Percentiles rank a stretch among this genome's conserved stretches.
These are phyloP conservation scores for Thera obeliscata DNA, from an alignment of 2,888 invertebrate genomes.

Conservation along the genomic window DNA sequence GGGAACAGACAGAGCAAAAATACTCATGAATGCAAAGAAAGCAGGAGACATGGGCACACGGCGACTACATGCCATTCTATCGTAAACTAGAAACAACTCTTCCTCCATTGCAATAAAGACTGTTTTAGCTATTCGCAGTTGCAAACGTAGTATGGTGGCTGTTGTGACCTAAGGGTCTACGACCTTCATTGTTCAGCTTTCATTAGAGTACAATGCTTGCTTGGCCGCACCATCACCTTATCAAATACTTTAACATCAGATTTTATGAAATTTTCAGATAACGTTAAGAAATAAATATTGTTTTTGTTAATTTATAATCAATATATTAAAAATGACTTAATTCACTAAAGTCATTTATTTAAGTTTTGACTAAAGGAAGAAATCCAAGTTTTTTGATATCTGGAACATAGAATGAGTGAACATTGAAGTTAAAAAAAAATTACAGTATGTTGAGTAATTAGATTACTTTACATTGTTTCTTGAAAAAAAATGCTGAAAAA, in stretches of 20 bases:
- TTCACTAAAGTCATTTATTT: too few relatives aligned
- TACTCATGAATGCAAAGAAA: constrained; percentile 42
- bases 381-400: too few relatives aligned
- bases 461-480: too few relatives aligned
- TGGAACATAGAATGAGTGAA: too few relatives aligned
- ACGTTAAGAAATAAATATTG: too few relatives aligned
- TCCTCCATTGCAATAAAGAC: constrained; percentile 44
- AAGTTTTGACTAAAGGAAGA: too few relatives aligned
- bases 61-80: constrained; percentile 36
- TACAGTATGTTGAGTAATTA: too few relatives aligned
- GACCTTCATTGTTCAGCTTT: constrained; percentile 79
- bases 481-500: too few relatives aligned
- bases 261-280: constrained; percentile 6
- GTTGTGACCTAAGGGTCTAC: constrained; percentile 75
- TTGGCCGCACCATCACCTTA: constrained; percentile 49
- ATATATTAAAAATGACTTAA: too few relatives aligned
- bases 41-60: constrained; percentile 39
- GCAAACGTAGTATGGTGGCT: constrained; percentile 56
- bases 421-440: too few relatives aligned
- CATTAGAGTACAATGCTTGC: constrained; percentile 72
- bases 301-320: too few relatives aligned
- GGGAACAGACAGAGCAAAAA: constrained; percentile 33
- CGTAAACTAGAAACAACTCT: constrained; percentile 37
- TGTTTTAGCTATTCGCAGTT: constrained; percentile 45
- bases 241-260: constrained; percentile 36